phyloP scores from a whole-genome alignment of 2,888 invertebrate genomes.

The Drosophila anomalata region DNA sequence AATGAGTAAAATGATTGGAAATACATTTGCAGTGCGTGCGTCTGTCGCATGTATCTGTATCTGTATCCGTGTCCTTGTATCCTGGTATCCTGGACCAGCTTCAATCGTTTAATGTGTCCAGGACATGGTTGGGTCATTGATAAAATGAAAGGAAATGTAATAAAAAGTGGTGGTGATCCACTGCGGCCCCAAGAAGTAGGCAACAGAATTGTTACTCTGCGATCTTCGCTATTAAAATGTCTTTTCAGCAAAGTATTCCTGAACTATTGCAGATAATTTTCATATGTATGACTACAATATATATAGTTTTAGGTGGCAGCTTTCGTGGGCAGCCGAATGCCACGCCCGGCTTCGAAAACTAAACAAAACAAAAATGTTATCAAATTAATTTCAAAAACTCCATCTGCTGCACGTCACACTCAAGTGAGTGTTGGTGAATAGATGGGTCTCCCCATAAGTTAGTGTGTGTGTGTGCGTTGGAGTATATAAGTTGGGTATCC shows the following conservation, averaged over 20 bases:
- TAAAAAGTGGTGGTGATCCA: neutral
- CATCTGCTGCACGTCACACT: constrained; percentile 75
- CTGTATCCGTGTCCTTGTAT: constrained; percentile 4
- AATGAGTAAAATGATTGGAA: constrained; percentile 81
- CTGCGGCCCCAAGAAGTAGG: neutral
- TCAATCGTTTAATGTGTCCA: constrained; percentile 27
- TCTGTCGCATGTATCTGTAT: constrained; percentile 48
- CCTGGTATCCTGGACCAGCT: constrained; percentile 10
- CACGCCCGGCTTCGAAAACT: constrained; percentile 39
- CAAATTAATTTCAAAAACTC: constrained; percentile 78
- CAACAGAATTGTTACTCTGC: neutral
- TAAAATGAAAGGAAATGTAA: neutral
- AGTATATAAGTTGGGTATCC: constrained; percentile 22
- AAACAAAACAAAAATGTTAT: constrained; percentile 58
- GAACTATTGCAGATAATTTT: constrained; percentile 26
- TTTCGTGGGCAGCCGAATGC: constrained; percentile 7
- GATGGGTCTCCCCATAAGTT: neutral
- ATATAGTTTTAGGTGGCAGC: constrained; percentile 19
- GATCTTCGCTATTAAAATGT: neutral
- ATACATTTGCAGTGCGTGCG: constrained; percentile 73
- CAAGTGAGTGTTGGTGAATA: constrained; percentile 37
- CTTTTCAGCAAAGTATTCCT: neutral
- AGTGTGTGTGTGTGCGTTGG: constrained; percentile 11
- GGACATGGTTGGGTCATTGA: constrained; percentile 33
- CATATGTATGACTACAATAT: constrained; percentile 3